Evolutionary conservation across 2,888 invertebrate species (phyloP), one percentile per base, ranked within the genome.

Genomic region (Nyleta sp.): DNA sequence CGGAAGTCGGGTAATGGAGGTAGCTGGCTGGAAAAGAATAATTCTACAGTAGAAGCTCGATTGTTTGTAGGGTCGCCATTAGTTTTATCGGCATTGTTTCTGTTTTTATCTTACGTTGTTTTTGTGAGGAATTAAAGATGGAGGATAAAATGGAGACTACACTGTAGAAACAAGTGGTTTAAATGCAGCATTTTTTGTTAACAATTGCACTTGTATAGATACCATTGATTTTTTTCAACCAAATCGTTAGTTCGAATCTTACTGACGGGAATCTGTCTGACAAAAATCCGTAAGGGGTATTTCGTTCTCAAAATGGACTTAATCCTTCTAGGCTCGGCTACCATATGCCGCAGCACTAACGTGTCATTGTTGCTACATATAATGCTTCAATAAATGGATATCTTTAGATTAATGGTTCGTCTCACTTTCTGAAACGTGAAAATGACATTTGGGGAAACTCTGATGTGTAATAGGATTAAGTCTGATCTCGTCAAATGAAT

Each of bases 301-400:
- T 68, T 55, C 24, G 13, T 31, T 50, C 50, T 40, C 18, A 18
- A 50, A 57, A 50, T 46, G 57, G n/a, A 48, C 44, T 50, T 70
- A 70, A 70, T 70, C 60, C 60, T 70, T 52, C 33, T 33, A 70
- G 70, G 52, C 52, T 60, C 60, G 31, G 52, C 59, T 48, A 70
- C 70, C 70, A 70, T 70, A 70, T 70, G 70, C 70, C 40, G 24
- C n/a, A n/a, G 55, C 24, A 24, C 22, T 57, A 57, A 31, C 60
- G 20, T 44, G n/a, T 48, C 57, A 40, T 48, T 57, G 48, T 68
- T 48, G 35, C 11, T 31, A 28, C 15, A 13, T 50, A 55, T 53
- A 62, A 71, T 62, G 46, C 62, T 46, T 31, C 46, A 38, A 62
- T 71, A 62, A 62, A 62, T 38, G 52, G 31, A 62, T 52, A 53